Percentiles rank a stretch among this genome's conserved stretches.
Evolutionary conservation across 1,140 invertebrate genomes (phyloP).

Genomic region (Andrena cerasifolii): DNA sequence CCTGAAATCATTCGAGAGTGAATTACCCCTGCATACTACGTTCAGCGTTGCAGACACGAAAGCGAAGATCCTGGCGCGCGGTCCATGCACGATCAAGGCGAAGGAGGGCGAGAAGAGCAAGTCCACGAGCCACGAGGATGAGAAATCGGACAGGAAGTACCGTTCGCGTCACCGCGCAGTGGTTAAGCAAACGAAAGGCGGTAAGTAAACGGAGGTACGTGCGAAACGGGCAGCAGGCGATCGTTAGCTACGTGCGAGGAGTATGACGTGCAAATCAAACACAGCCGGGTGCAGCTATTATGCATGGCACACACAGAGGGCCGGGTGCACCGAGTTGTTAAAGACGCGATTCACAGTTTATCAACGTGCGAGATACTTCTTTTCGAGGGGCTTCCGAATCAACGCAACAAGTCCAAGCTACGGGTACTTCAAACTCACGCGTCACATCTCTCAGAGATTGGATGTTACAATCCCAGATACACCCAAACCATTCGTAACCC

Average conservation of each 20-base stretch:
- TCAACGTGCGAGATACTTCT: conserved; percentile 7
- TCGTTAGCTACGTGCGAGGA: conserved; percentile 29
- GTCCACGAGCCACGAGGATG: neutral
- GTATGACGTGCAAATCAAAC: conserved; percentile 34
- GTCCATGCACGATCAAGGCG: conserved; percentile 13
- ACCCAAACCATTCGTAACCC: no score
- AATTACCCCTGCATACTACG: neutral
- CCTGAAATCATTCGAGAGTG: neutral
- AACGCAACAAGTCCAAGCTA: neutral
- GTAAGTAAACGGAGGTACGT: neutral
- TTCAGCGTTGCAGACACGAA: neutral
- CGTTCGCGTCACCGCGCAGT: neutral
- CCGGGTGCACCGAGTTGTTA: conserved; percentile 6
- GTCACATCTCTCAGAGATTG: no score
- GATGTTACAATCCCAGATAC: no score
- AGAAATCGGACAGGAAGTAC: neutral
- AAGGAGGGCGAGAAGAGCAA: neutral
- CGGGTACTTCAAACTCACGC: no score
- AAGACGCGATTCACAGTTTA: neutral
- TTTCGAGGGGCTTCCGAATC: neutral
- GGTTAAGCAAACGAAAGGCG: conserved; percentile 21
- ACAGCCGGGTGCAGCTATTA: neutral
- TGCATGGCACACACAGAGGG: neutral
- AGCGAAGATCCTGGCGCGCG: conserved; percentile 2
- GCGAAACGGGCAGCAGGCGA: conserved; percentile 1